Percentiles rank a stretch among this genome's conserved stretches.
Conservation (phyloP, 2,113 vertebrate species). For the Reinhardtius hippoglossoides region DNA sequence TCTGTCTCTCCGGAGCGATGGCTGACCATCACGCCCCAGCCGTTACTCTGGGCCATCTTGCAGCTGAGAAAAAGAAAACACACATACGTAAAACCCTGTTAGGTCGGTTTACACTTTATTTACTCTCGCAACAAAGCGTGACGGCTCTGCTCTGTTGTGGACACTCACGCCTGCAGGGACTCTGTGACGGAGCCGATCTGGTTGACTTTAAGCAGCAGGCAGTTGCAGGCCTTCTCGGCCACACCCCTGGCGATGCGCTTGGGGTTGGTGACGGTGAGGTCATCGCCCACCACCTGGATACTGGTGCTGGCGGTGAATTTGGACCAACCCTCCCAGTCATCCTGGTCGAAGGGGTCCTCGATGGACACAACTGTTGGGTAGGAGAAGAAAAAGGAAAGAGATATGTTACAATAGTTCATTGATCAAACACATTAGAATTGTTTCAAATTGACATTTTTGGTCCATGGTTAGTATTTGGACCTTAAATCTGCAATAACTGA, state of each 20-base stretch:
- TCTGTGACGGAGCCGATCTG: slow-evolving; percentile 98
- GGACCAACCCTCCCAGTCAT: slow-evolving; percentile 95
- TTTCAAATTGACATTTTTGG: background rate
- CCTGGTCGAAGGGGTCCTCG: slow-evolving; percentile 98
- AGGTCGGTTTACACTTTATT: background rate
- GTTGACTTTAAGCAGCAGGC: slow-evolving; percentile 98
- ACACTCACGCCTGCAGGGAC: slow-evolving; percentile 95
- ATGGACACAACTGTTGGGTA: slow-evolving; percentile 91
- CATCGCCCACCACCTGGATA: slow-evolving; percentile 97
- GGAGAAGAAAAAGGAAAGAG: background rate
- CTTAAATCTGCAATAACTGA: background rate
- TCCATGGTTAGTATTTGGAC: background rate
- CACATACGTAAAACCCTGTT: background rate
- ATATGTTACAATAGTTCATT: background rate
- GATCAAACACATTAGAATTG: background rate
- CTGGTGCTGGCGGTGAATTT: slow-evolving; percentile 89
- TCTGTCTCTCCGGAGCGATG: slow-evolving; percentile 94
- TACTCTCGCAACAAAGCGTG: background rate
- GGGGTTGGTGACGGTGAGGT: slow-evolving; percentile 97
- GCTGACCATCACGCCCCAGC: slow-evolving; percentile 96
- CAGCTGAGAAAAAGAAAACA: slow-evolving; percentile 77
- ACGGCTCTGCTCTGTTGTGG: background rate
- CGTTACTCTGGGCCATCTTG: slow-evolving; percentile 91
- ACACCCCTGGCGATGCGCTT: slow-evolving; percentile 94
- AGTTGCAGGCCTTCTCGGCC: slow-evolving; percentile 93